These are phyloP conservation scores for Ormia ochracea DNA, from an alignment of 2,888 invertebrate genomes.

Conservation along the genomic window DNA sequence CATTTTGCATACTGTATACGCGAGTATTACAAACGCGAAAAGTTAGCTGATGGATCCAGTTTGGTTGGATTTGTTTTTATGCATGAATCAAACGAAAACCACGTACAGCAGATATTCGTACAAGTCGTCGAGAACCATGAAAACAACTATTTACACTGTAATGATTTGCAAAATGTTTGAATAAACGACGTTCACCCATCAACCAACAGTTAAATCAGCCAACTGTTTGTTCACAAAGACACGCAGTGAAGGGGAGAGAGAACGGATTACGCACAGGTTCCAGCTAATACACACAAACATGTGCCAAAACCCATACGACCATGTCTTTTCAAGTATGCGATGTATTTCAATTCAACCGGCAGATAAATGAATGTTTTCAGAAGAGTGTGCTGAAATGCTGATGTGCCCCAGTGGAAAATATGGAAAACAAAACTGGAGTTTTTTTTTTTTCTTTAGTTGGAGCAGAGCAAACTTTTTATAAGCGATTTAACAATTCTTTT, in stretches of 20 bases:
- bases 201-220: constrained; percentile 3
- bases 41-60: constrained; percentile 40
- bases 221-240: neutral
- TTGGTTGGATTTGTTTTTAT: neutral
- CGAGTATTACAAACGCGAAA: constrained; percentile 30
- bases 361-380: neutral
- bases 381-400: constrained; percentile 3
- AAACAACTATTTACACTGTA: constrained; percentile 29
- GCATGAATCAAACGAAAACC: constrained; percentile 2
- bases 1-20: constrained; percentile 16
- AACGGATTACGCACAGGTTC: too few relatives aligned
- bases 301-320: constrained; percentile 9
- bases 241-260: too few relatives aligned
- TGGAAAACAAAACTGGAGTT: neutral
- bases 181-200: neutral
- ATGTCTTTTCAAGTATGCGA: constrained; percentile 24
- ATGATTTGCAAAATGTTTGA: constrained; percentile 16
- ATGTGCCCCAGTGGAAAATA: neutral
- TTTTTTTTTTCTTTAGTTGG: neutral
- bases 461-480: neutral
- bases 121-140: constrained; percentile 10
- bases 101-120: constrained; percentile 17
- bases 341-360: neutral
- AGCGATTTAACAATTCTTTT: neutral
- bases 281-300: neutral